Percentiles rank a stretch among this genome's conserved stretches.
These are phyloP conservation scores for Serinus canaria DNA, from an alignment of 2,113 vertebrate species.

Conservation along the genomic window DNA sequence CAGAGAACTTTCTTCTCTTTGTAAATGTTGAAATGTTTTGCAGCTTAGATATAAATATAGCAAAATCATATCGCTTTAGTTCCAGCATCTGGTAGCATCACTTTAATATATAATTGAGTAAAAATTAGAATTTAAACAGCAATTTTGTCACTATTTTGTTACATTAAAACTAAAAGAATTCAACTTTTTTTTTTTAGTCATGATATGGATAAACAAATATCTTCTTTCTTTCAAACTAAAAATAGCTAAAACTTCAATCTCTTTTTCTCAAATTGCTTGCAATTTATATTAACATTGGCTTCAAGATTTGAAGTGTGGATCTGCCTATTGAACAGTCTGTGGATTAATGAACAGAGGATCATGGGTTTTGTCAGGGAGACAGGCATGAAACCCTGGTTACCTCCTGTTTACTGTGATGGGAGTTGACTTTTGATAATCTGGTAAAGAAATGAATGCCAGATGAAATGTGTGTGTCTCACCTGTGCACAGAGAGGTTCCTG, in stretches of 20 bases:
- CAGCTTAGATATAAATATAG: constrained; percentile 45
- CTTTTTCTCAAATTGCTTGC: background rate
- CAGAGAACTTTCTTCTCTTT: constrained; percentile 15
- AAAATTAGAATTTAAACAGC: constrained; percentile 51
- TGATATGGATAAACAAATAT: constrained; percentile 26
- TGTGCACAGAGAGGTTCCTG: background rate
- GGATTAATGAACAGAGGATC: background rate
- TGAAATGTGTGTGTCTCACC: accelerated
- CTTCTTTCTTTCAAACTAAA: constrained; percentile 33
- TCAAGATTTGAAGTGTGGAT: background rate
- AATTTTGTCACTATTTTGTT: constrained; percentile 53
- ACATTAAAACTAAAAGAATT: background rate
- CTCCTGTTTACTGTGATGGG: background rate
- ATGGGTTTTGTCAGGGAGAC: background rate
- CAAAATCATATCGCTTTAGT: background rate
- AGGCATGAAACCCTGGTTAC: background rate
- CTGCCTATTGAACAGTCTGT: background rate
- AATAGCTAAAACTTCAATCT: background rate
- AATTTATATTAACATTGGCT: constrained; percentile 24
- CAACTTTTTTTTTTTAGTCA: constrained; percentile 32
- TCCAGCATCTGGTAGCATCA: constrained; percentile 49
- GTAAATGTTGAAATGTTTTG: constrained; percentile 54
- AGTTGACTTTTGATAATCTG: background rate
- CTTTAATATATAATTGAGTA: constrained; percentile 47
- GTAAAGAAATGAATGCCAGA: background rate